Evolutionary conservation across 1,140 invertebrate species (phyloP).

Genomic region (Drosophila kohkoa): DNA sequence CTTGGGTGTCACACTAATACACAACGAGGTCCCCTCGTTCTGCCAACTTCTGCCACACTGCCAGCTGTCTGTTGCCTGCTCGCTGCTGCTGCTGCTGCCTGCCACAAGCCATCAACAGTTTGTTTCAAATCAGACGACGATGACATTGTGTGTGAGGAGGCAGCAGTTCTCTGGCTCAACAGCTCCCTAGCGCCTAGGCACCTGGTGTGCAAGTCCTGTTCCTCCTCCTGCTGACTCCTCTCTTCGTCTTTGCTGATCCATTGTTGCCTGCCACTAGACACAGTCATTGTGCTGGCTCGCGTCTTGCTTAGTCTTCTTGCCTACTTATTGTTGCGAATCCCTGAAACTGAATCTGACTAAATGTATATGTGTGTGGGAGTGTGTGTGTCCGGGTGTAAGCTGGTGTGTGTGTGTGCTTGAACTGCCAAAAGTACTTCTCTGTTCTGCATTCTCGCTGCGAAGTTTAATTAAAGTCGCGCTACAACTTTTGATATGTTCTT

Average conservation of each 20-base stretch:
- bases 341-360: constrained; percentile 23
- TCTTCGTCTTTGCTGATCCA: constrained; percentile 9
- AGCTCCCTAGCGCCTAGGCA: constrained; percentile 19
- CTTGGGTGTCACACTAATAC: constrained; percentile 81
- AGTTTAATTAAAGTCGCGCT: constrained; percentile 82
- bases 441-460: constrained; percentile 63
- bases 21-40: constrained; percentile 46
- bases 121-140: constrained; percentile 80
- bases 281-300: constrained; percentile 29
- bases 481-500: constrained; percentile 82
- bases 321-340: constrained; percentile 52
- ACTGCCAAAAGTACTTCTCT: constrained; percentile 77
- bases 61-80: constrained; percentile 1
- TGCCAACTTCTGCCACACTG: constrained; percentile 26
- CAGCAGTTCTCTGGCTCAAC: constrained; percentile 32
- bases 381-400: constrained; percentile 61
- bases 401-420: constrained; percentile 60
- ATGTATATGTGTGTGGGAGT: constrained; percentile 25
- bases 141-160: constrained; percentile 67
- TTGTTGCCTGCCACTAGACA: constrained; percentile 35
- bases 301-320: constrained; percentile 21
- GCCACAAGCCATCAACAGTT: constrained; percentile 82
- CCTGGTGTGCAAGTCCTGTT: constrained; percentile 67
- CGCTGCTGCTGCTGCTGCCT: constrained; percentile 37
- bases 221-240: neutral